Percentiles rank a stretch among this genome's conserved stretches.
Evolutionary conservation across 2,797 vertebrate genomes (phyloP).

Genomic region (Graptemys geographica): DNA sequence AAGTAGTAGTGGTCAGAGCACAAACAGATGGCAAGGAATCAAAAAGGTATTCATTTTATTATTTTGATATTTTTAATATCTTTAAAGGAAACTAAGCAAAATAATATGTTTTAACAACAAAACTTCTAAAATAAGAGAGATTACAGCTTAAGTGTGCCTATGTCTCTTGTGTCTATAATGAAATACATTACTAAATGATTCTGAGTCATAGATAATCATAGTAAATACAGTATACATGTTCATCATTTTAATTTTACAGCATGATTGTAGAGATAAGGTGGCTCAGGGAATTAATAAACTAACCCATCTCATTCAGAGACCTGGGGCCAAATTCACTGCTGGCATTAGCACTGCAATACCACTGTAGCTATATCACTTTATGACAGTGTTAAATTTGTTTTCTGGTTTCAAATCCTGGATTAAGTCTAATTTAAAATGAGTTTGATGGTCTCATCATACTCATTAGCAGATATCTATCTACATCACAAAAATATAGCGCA

Average conservation of each 20-base stretch:
- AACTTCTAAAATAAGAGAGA: slow-evolving; percentile 12
- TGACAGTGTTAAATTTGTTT: accelerated
- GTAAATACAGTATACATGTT: background rate
- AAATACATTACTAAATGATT: slow-evolving; percentile 28
- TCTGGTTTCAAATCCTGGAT: background rate
- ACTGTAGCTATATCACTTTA: background rate
- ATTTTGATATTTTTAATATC: background rate
- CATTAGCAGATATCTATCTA: background rate
- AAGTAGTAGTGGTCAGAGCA: background rate
- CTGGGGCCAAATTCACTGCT: background rate
- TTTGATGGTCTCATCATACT: background rate
- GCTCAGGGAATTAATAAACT: background rate
- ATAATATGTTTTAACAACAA: background rate
- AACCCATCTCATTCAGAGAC: slow-evolving; percentile 24
- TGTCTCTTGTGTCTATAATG: slow-evolving; percentile 9
- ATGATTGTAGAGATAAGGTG: background rate
- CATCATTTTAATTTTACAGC: background rate
- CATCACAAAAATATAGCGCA: background rate
- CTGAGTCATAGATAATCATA: slow-evolving; percentile 9
- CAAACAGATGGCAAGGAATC: background rate
- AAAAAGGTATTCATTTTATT: background rate
- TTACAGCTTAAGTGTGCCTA: slow-evolving; percentile 1
- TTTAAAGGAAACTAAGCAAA: background rate
- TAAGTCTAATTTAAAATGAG: slow-evolving; percentile 27
- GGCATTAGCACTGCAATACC: background rate